Evolutionary conservation across 2,797 vertebrate species (phyloP), one percentile per base, ranked within the genome.

Genomic region (Tenualosa thibaudeaui): DNA sequence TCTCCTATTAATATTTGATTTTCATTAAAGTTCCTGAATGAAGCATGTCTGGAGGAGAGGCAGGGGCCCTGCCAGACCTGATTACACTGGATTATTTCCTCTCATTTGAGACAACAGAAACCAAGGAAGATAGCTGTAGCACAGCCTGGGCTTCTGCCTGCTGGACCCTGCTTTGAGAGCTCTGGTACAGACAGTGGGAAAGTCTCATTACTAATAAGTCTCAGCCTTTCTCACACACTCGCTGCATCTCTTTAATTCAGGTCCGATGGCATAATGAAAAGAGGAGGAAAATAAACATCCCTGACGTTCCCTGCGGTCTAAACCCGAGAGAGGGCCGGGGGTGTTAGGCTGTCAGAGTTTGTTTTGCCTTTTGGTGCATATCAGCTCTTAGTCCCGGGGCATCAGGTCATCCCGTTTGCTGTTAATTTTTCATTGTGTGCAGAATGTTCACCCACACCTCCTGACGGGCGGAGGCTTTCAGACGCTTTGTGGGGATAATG

Each of bases 401-500:
- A 9, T 53, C 50, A 81, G 86, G 60, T 85, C 83, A 85, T 84
- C 82, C 75, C 51, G 19, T 78, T 50, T 37, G 81, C 82, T 85
- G 86, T 89, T 88, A 88, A 88, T 88, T 86, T 56, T 75, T 86
- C 85, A 86, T 81, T 71, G 50, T 62, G 82, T 51, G 88, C 82
- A 78, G 82, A 82, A 87, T 54, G 58, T 84, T 40, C 51, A 86
- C 86, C 75, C 31, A 51, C 65, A 62, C 81, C 51, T 82, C 75
- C 8, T 78, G 71, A 78, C 40, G 71, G 68, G 19, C 3, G 31
- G 37, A 62, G 58, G 58, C 58, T 62, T 62, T 26, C 84, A 85
- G 84, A 81, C 83, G 68, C 86, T 85, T 86, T 89, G 87, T 86
- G 86, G 86, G 89, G 83, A 87, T 82, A 86, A 86, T 84, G 85